Evolutionary conservation across 2,797 vertebrate genomes (phyloP), one percentile per base, ranked within the genome.

Genomic region (Orestias chungarensis): DNA sequence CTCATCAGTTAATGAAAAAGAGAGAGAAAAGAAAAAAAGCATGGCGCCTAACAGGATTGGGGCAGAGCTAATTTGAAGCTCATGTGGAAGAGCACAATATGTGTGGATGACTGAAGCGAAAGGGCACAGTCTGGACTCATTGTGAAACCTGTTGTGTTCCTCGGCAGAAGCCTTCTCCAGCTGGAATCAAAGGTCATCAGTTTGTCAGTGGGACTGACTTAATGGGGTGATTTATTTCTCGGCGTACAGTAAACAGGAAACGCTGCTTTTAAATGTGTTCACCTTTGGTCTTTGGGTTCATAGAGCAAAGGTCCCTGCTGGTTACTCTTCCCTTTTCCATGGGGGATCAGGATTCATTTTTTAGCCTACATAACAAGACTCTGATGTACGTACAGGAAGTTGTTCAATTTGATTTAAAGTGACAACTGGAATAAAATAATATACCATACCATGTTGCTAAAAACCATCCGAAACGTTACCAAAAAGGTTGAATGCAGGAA

Each of bases 161-260:
- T 40, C 55, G 27, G 49, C 50, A 50, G 6, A 62, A 64, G 68
- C 46, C 55, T 40, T 68, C 73, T 50, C 29, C 75, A 33, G 23
- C 17, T 42, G 35, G 59, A 62, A 25, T 62, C 42, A 71, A 84
- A 78, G 81, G 78, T 81, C 71, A 82, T 70, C 55, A 1, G 52
- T 81, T 61, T 57, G 64, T 76, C 74, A 43, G 81, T 68, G 66
- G 71, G 74, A 73, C 68, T 15, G 11, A 66, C 70, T 81, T 78
- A 57, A 47, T 27, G 57, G 29, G 11, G 42, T 73, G 31, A 59
- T 59, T 59, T 66, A 76, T 85, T 74, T 81, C 38, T 76, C 44
- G 23, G 17, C 14, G 31, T 68, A 42, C 75, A 78, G 61, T 49
- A 65, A 67, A 73, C 35, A 40, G 64, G 77, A 75, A 43, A 66